Base-by-base conservation (phyloP, 1,140 invertebrate species). In the Portunus trituberculatus region DNA sequence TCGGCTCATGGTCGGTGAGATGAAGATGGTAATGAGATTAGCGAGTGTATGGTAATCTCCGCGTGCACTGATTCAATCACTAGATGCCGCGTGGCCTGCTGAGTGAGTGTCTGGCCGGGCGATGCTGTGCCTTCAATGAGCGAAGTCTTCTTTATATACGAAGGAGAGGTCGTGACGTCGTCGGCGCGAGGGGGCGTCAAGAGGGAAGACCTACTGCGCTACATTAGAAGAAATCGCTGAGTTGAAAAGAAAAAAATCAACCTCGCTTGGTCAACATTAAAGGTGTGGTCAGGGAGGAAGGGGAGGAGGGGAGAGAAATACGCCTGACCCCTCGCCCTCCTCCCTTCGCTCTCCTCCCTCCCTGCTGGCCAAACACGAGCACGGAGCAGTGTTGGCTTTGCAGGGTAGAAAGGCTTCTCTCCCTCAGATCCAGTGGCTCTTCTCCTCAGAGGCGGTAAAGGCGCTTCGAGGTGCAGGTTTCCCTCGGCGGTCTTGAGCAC, bases 131-230 rank as follows among this genome's bases (percentile, higher is more conserved):
- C 94, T 92, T 95, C 91, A 92, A 29, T 92, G 84, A 92, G 59
- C 91, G 3, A 87, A 93, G 91, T 88, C 84, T 46, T 31, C 94
- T 48, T 95, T 95, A 87, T 95, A 95, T 95, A 95, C 84, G 83
- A 89, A 6, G 82, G 28, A 48, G 92, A 76, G 88, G 8, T 29
- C 31, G 92, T 93, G 95, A 93, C 92, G 95, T 95, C 92, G 95
- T 95, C 92, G 90, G 25, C 52, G 92, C 92, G 92, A 67, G 88
- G 87, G n/a, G 45, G 92, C 25, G 14, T 16, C 16, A 20, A 39
- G 94, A 45, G 82, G 95, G 32, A 93, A 91, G 92, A 95, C 95
- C 95, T 95, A 95, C 92, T 95, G 95, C 86, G 95, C 95, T 92
- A 93, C 88, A 93, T 95, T 93, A 90, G 87, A 95, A 93, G 95